These are phyloP conservation scores for Megastigmus dorsalis DNA, from an alignment of 2,888 invertebrate genomes.

Conservation along the genomic window DNA sequence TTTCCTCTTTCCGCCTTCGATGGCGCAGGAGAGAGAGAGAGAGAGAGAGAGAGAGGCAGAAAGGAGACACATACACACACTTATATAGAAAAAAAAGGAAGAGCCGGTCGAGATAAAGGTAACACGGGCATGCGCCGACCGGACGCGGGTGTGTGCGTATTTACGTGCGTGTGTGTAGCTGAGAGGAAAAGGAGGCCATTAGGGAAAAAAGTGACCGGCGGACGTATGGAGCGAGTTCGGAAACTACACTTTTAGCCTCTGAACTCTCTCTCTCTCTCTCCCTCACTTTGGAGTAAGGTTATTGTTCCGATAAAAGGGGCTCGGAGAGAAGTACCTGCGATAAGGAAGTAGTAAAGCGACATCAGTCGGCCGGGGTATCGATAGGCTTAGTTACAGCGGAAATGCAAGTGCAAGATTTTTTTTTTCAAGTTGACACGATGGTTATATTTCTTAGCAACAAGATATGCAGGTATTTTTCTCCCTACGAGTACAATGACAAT, in stretches of 20 bases:
- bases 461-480: too few relatives aligned
- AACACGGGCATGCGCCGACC: slow-evolving; percentile 1
- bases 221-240: neutral
- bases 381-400: neutral
- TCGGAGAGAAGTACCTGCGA: neutral
- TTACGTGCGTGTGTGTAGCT: neutral
- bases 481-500: too few relatives aligned
- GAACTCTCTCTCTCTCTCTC: slow-evolving; percentile 2
- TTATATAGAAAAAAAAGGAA: too few relatives aligned
- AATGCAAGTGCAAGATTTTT: neutral
- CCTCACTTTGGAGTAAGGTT: slow-evolving; percentile 3
- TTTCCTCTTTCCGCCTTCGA: slow-evolving; percentile 68
- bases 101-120: slow-evolving; percentile 28
- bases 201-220: slow-evolving; percentile 41
- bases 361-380: neutral
- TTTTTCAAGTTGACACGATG: too few relatives aligned
- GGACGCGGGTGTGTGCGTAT: slow-evolving; percentile 9
- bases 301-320: slow-evolving; percentile 22
- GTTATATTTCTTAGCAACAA: too few relatives aligned
- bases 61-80: too few relatives aligned
- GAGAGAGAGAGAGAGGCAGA: neutral
- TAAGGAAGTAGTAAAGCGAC: neutral
- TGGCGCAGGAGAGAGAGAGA: neutral
- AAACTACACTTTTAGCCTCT: slow-evolving; percentile 17
- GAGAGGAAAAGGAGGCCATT: slow-evolving; percentile 37